Evolutionary conservation across 2,797 vertebrate species (phyloP).

Genomic region (Catharus ustulatus): DNA sequence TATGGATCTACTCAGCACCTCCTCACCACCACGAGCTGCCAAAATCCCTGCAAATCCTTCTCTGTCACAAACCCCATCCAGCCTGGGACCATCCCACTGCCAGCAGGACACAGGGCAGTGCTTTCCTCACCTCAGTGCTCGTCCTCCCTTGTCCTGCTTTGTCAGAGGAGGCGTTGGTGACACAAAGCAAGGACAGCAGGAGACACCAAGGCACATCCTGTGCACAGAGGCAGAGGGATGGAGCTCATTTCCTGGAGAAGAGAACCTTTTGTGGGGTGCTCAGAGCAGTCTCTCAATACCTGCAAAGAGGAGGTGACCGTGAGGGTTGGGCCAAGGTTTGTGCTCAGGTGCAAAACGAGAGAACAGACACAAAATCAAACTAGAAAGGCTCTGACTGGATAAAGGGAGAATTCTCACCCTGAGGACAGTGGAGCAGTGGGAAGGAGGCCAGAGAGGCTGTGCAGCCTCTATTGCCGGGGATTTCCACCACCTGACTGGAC

Average conservation of each 20-base stretch:
- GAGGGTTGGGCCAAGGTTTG: neutral
- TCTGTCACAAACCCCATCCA: neutral
- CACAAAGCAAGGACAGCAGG: neutral
- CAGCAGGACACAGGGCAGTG: fast-evolving
- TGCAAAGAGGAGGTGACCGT: fast-evolving
- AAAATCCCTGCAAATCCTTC: neutral
- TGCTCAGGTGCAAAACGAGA: neutral
- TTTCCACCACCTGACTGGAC: neutral
- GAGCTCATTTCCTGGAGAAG: neutral
- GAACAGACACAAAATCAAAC: neutral
- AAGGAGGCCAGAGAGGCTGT: neutral
- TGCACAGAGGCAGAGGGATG: neutral
- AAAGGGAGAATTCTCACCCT: neutral
- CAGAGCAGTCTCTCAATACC: neutral
- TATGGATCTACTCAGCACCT: fast-evolving
- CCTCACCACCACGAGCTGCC: neutral
- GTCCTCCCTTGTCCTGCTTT: neutral
- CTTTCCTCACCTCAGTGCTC: neutral
- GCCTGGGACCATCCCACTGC: neutral
- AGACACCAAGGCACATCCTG: neutral
- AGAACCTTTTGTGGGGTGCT: neutral
- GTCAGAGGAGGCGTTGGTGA: neutral
- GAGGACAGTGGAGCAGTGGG: neutral
- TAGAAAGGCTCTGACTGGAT: neutral
- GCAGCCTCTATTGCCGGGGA: neutral